Evolutionary conservation across 2,797 vertebrate species (phyloP), one percentile per base, ranked within the genome.

Genomic region (Crossoptilon crossoptilon): DNA sequence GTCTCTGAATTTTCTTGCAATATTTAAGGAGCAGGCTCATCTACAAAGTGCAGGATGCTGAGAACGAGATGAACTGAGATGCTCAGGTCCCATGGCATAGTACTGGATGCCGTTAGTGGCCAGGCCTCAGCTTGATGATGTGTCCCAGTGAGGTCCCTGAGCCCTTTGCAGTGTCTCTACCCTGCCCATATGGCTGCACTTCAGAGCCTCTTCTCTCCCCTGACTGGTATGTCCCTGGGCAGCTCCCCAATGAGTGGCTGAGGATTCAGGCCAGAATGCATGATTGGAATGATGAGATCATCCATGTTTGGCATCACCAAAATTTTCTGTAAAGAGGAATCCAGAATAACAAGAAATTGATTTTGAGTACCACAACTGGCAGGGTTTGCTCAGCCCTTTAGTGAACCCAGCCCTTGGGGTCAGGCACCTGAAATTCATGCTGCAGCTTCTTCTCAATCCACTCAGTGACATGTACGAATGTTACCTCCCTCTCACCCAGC

Each of bases 291-390:
- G 93, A 98, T 98, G 24, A 99, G 96, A 92, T 99, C 98, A 0
- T 99, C 98, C 98, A 99, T 99, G 94, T 99, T 99, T 67, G 98
- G 98, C 98, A 99, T 99, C 94, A 99, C 98, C 88, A 99, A 91
- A 59, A 98, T 97, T 97, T 99, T 99, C 98, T 99, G 96, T 23
- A 87, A 72, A 77, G 83, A 70, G 58, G 51, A 69, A 79, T 27
- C 6, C 37, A 29, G 58, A 74, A 14, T 6, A 69, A 76, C 9
- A 26, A 33, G 23, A 84, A 31, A 93, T 56, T 2, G 46, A 33
- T 8, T 46, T 27, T 56, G 64, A 58, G 31, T 9, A 16, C 9
- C 29, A 11, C 2, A 39, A 3, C 62, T 55, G 53, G 16, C 27
- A 39, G 66, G 33, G 27, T 41, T 67, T 79, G 73, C 60, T 56